Percentiles rank a stretch among this genome's conserved stretches.
phyloP scores from a whole-genome alignment of 1,140 invertebrate genomes.

The Procambarus clarkii region DNA sequence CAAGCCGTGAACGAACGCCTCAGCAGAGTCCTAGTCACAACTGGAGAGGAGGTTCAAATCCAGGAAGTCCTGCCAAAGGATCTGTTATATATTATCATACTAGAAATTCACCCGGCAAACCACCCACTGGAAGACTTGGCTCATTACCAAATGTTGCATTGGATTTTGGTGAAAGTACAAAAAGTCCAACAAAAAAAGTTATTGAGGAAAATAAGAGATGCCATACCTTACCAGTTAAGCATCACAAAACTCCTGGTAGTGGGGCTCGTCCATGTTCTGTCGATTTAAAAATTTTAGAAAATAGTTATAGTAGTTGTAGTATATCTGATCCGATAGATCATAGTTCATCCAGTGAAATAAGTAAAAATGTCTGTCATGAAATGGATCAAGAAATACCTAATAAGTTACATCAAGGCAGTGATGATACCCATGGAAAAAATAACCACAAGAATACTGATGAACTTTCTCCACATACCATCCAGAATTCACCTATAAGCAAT shows the following conservation, averaged over 20 bases:
- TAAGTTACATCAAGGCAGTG: neutral
- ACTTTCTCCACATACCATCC: neutral
- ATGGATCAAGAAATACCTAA: neutral
- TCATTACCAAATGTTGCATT: conserved; percentile 58
- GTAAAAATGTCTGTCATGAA: conserved; percentile 21
- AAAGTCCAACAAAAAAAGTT: conserved; percentile 6
- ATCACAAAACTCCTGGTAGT: conserved; percentile 1
- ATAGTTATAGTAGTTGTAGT: neutral
- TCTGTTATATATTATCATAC: conserved; percentile 8
- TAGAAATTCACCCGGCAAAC: conserved; percentile 45
- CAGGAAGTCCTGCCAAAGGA: conserved; percentile 45
- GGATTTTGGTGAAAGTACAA: conserved; percentile 38
- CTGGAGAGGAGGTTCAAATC: conserved; percentile 52
- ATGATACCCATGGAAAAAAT: neutral
- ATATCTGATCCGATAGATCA: conserved; percentile 4
- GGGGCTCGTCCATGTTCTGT: neutral
- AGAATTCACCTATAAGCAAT: neutral
- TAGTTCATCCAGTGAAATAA: neutral
- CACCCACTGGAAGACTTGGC: conserved; percentile 54
- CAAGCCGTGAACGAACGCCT: conserved; percentile 43
- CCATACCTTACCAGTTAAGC: conserved; percentile 55
- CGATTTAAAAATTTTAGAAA: neutral
- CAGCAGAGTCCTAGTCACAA: conserved; percentile 47
- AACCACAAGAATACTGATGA: neutral
- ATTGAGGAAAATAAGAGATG: conserved; percentile 37